Conservation (phyloP, 2,797 vertebrate species). For the Rallus crepitans region DNA sequence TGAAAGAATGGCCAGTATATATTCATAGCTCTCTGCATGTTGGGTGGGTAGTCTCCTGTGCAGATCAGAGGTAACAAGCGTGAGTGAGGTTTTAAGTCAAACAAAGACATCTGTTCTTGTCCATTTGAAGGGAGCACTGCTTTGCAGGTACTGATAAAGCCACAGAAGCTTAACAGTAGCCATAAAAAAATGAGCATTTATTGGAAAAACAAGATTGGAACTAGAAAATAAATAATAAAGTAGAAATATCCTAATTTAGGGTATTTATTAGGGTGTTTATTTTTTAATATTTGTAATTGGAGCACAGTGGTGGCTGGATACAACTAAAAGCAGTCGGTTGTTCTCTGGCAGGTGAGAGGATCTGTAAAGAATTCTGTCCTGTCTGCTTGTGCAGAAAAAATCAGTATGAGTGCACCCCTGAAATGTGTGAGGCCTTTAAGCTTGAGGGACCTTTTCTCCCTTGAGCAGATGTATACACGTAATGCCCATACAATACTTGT, state of each 20-base stretch:
- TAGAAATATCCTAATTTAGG: neutral
- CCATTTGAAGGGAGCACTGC: rapidly evolving
- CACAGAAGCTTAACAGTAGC: neutral
- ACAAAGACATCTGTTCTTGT: neutral
- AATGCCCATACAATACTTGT: neutral
- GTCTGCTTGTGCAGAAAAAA: neutral
- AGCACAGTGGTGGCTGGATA: neutral
- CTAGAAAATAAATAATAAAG: neutral
- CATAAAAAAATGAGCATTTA: neutral
- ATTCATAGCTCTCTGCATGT: neutral
- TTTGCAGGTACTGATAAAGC: neutral
- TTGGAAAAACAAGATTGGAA: neutral
- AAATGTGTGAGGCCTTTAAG: neutral
- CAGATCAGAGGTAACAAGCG: neutral
- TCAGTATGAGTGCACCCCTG: neutral
- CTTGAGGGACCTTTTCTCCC: neutral
- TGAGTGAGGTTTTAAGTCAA: neutral
- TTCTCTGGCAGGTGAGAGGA: neutral
- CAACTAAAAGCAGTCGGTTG: neutral
- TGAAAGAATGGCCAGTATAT: neutral
- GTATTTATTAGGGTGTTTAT: neutral
- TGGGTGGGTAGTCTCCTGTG: neutral
- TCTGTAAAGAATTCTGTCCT: neutral
- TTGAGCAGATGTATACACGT: neutral
- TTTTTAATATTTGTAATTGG: neutral